Evolutionary conservation across 2,113 vertebrate species (phyloP).

Genomic region (Mobula hypostoma): DNA sequence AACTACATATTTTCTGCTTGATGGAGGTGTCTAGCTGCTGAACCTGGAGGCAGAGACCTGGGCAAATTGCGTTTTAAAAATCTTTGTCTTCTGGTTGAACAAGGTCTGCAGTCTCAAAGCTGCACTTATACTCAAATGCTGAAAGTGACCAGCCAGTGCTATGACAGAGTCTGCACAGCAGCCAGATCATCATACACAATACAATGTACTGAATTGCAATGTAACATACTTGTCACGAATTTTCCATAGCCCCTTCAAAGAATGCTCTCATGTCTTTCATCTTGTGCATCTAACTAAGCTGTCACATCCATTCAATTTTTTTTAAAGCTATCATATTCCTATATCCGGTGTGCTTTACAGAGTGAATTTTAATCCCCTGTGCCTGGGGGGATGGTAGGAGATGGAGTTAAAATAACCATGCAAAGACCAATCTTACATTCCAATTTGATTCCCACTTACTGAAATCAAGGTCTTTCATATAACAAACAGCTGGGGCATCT

Average conservation of each 20-base stretch:
- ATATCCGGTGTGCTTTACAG: neutral
- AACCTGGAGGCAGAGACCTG: conserved; percentile 60
- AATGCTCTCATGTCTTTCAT: neutral
- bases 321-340: neutral
- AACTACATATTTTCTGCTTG: conserved; percentile 69
- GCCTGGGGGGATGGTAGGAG: neutral
- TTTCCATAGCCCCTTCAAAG: neutral
- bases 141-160: neutral
- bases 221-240: neutral
- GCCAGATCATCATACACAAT: neutral
- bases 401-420: neutral
- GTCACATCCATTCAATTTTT: neutral
- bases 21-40: conserved; percentile 57
- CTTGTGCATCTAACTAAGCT: neutral
- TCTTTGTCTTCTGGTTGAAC: conserved; percentile 45
- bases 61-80: conserved; percentile 59
- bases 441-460: neutral
- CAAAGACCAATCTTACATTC: neutral
- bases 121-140: neutral
- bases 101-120: neutral
- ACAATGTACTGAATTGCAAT: neutral
- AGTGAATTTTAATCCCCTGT: neutral
- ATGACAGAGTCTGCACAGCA: neutral
- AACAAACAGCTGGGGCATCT: neutral
- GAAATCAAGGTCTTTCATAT: neutral